Conservation (phyloP, 1,140 invertebrate genomes). For the Bombyx mori region ASM3026992v2 NC_085119.1:14463501-14464000, state of each 20-base stretch:
- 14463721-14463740: constrained; percentile 58
- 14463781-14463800: constrained; percentile 47
- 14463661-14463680: constrained; percentile 50
- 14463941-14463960: too few relatives aligned
- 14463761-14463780: constrained; percentile 47
- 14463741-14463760: constrained; percentile 57
- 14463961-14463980: too few relatives aligned
- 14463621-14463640: constrained; percentile 31
- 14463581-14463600: constrained; percentile 11
- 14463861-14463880: background rate
- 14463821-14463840: constrained; percentile 5
- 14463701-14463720: constrained; percentile 65
- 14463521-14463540: constrained; percentile 17
- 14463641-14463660: constrained; percentile 63
- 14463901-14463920: too few relatives aligned
- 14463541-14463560: constrained; percentile 30
- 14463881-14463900: too few relatives aligned
- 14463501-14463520: constrained; percentile 12
- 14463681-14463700: constrained; percentile 70
- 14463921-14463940: too few relatives aligned
- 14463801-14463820: constrained; percentile 32
- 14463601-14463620: constrained; percentile 13
- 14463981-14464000: background rate
- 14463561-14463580: constrained; percentile 20
- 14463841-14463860: constrained; percentile 30